Conservation (phyloP, 2,797 vertebrate genomes). For the Dendrocincla fuliginosa region DNA sequence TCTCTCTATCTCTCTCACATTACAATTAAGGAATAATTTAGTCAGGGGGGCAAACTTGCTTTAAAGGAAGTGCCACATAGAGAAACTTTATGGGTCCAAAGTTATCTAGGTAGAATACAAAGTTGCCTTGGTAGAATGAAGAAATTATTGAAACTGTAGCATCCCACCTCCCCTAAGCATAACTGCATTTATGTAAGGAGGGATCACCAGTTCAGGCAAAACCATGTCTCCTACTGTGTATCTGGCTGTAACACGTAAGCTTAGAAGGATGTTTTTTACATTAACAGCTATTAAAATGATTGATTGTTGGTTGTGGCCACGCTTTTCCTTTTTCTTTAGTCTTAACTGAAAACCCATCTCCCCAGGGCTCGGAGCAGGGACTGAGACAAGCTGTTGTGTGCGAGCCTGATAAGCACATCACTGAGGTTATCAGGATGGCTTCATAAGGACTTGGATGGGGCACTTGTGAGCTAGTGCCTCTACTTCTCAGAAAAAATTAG, state of each 20-base stretch:
- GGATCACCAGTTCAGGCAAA: neutral
- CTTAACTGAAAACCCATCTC: neutral
- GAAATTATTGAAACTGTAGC: neutral
- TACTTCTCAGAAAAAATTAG: neutral
- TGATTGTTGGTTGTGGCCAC: neutral
- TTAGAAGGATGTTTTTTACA: neutral
- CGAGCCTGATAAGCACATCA: neutral
- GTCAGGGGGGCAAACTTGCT: neutral
- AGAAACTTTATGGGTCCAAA: neutral
- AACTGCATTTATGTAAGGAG: neutral
- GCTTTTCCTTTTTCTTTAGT: neutral
- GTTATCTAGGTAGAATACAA: neutral
- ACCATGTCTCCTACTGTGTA: rapidly evolving
- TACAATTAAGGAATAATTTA: neutral
- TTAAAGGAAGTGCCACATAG: neutral
- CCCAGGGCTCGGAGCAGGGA: neutral
- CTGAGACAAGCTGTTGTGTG: neutral
- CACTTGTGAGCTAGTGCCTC: neutral
- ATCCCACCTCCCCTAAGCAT: neutral
- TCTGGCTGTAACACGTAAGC: neutral
- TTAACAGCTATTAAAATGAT: neutral
- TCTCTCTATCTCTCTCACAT: neutral
- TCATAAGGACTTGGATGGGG: neutral
- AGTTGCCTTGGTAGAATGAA: neutral
- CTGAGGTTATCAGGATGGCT: neutral